Base-by-base conservation (phyloP, 2,888 invertebrate species). In the Andrena bicolor region DNA sequence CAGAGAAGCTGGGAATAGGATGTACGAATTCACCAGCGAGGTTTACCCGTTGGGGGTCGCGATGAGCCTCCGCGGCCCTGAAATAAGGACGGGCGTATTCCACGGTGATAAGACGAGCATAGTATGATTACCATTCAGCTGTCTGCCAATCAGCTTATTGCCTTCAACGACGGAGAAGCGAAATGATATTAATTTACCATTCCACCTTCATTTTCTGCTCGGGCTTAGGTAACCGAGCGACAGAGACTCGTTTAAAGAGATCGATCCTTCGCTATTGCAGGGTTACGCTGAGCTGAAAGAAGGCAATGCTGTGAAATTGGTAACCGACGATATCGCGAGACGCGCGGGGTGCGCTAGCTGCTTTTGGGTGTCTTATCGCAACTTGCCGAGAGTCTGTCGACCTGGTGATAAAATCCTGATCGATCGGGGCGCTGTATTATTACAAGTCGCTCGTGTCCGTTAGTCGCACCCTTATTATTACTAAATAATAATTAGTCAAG, bases 11-110 rank as follows among this genome's bases (percentile, higher is more conserved):
- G 84, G 84, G 65, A 85, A 88, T 65, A 85, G 69, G 69, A 79
- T 87, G 30, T 85, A 88, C 26, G 81, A 81, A 66, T 77, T 64
- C 10, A 79, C 74, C 7, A 69, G 77, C 13, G 83, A 86, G 83
- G 94, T 95, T 16, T 94, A 95, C 83, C 95, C 95, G 26, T 90
- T 95, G 51, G 95, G 95, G 10, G 83, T 92, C 6, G 90, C 89
- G 5, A 79, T 90, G 41, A 88, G 90, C 73, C 86, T 91, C 48
- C 88, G 87, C 16, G 91, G 91, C 2, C 89, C 90, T 10, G 90
- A 91, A 76, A 90, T 92, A 76, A 87, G 91, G 2, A 89, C 88
- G 4, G 91, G 92, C 48, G 76, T 78, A 32, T 87, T 91, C 16
- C 82, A 78, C 32, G 87, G 88, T 13, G 88, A 90, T 68, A 51